Percentiles rank a stretch among this genome's conserved stretches.
Conservation (phyloP, 2,113 vertebrate species). For the Sinocyclocheilus anshuiensis region DNA sequence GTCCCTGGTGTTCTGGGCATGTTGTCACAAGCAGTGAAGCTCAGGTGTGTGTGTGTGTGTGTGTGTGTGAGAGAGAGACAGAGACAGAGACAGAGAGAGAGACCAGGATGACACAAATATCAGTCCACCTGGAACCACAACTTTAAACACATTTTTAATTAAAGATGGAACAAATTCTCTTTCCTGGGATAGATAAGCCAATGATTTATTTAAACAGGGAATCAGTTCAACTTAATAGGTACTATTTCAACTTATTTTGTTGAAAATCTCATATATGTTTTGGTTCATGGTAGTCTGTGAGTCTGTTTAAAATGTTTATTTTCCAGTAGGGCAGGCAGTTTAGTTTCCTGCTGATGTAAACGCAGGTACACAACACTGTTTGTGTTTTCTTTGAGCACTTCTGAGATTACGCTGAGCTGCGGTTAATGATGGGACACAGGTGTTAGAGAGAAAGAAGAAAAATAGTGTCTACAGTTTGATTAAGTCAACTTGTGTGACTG, state of each 20-base stretch:
- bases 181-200: neutral
- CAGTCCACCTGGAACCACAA: neutral
- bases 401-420: neutral
- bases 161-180: neutral
- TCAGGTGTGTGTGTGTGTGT: conserved; percentile 5
- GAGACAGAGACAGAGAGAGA: neutral
- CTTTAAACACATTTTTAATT: conserved; percentile 20
- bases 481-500: neutral
- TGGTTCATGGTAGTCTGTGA: neutral
- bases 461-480: neutral
- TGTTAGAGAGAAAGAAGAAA: neutral
- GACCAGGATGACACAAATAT: neutral
- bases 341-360: conserved; percentile 24
- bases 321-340: conserved; percentile 9
- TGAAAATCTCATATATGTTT: neutral
- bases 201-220: neutral
- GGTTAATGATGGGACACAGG: neutral
- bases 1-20: conserved; percentile 51
- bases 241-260: neutral
- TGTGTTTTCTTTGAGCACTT: conserved; percentile 31
- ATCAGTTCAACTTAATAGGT: neutral
- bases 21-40: conserved; percentile 51
- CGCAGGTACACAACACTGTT: neutral
- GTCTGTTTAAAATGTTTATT: too few relatives aligned
- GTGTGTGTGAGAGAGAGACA: too few relatives aligned